Conservation (phyloP, 2,888 invertebrate genomes). For the Acanthococcus lagerstroemiae region DNA sequence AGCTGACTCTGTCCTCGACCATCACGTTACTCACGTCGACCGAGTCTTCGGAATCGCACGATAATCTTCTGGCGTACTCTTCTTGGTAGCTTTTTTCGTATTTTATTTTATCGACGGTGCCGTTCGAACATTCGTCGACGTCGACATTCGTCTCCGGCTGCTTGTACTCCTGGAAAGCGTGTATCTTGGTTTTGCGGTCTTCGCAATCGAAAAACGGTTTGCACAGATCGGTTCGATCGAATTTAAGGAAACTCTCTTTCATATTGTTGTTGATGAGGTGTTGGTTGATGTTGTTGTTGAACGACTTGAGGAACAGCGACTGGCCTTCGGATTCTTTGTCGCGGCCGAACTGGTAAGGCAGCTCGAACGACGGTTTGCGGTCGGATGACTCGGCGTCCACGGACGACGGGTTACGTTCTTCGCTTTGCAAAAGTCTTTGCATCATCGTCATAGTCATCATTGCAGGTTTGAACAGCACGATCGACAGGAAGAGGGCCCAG, state of each 20-base stretch:
- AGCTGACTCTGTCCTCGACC: conserved; percentile 32
- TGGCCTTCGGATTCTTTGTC: not conserved
- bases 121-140: conserved; percentile 40
- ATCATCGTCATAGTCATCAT: conserved; percentile 38
- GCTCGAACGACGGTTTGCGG: not conserved
- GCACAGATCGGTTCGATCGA: not conserved
- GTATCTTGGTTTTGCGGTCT: not conserved
- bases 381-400: conserved; percentile 2
- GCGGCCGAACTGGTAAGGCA: conserved; percentile 24
- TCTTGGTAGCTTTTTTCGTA: conserved; percentile 28
- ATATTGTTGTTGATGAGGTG: conserved; percentile 11
- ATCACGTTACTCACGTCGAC: conserved; percentile 12
- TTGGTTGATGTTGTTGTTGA: not conserved
- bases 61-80: conserved; percentile 24
- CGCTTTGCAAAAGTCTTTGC: conserved; percentile 35
- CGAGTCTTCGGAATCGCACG: conserved; percentile 22
- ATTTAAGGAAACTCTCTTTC: conserved; percentile 38
- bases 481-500: too few relatives aligned
- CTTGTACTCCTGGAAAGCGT: not conserved
- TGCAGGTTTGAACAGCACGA: conserved; percentile 3
- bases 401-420: conserved; percentile 18
- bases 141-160: conserved; percentile 41
- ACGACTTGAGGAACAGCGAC: conserved; percentile 9
- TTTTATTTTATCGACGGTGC: conserved; percentile 9
- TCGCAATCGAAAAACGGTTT: conserved; percentile 2